phyloP scores from a whole-genome alignment of 2,888 invertebrate species.

The Melikaiella ostensackeni region DNA sequence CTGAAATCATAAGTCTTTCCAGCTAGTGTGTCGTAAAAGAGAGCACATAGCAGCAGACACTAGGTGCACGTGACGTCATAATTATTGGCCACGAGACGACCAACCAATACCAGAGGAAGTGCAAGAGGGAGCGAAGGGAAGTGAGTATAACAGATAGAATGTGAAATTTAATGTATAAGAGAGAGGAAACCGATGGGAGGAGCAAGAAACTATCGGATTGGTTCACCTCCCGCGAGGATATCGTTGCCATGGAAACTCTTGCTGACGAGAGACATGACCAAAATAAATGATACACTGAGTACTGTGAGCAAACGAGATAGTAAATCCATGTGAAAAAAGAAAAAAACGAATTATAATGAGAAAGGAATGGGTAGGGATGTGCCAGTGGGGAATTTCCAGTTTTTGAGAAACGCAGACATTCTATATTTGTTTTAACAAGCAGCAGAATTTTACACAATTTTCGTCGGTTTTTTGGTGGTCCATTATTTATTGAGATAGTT shows the following conservation, averaged over 20 bases:
- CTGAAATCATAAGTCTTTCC: conserved; percentile 24
- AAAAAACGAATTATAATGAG: not conserved
- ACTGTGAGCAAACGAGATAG: conserved; percentile 23
- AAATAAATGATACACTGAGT: conserved; percentile 43
- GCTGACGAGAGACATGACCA: conserved; percentile 45
- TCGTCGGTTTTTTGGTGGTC: no score
- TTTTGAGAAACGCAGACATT: not conserved
- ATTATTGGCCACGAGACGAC: conserved; percentile 59
- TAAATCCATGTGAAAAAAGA: not conserved
- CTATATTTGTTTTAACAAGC: not conserved
- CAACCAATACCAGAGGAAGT: conserved; percentile 61
- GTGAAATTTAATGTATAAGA: conserved; percentile 40
- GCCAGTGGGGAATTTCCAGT: not conserved
- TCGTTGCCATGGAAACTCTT: conserved; percentile 71
- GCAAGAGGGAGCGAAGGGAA: conserved; percentile 46
- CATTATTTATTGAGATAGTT: no score
- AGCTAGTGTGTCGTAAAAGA: conserved; percentile 9
- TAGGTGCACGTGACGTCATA: conserved; percentile 56
- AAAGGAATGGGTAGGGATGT: not conserved
- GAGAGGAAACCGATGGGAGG: conserved; percentile 64
- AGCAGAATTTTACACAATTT: no score
- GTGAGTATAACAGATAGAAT: conserved; percentile 39
- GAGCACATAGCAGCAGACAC: not conserved
- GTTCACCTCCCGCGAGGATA: conserved; percentile 65
- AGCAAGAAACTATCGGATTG: conserved; percentile 66